Evolutionary conservation across 2,797 vertebrate genomes (phyloP), one percentile per base, ranked within the genome.

Genomic region (Lepidocolaptes lacrymiger): DNA sequence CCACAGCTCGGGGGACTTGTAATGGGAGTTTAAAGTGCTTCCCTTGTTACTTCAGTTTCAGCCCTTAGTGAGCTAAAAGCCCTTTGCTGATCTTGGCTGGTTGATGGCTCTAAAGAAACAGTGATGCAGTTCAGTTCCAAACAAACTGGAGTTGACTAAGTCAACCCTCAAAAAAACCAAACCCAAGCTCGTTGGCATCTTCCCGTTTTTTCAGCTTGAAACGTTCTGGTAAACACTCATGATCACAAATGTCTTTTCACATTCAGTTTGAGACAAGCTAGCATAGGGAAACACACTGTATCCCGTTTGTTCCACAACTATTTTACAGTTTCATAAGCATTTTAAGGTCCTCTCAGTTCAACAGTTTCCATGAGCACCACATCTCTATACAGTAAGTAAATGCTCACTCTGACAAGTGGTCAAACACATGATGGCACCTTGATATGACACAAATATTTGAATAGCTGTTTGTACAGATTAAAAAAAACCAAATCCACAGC

Each of bases 211-310:
- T 27, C 68, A 71, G 43, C 24, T 12, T 19, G 6, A 16, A 13
- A 6, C 0, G 4, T 1, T 41, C 28, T 32, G 7, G 18, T 14
- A 14, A 83, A 34, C 16, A 3, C 12, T n/a, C 32, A 7, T 3
- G 20, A 58, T 18, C 63, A 44, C 39, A 66, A 36, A 26, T 4
- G 11, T 27, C 49, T 46, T 54, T 43, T 27, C 56, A 46, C 18
- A 27, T 12, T 4, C 24, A 63, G 41, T 2, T 19, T 55, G n/a
- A 81, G 73, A 61, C 20, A 34, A 52, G 23, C 0, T 34, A 21
- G 37, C 6, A 3, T 1, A 4, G 19, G 22, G 15, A 76, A 52
- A 34, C 39, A 34, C 0, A 2, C 32, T 24, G 12, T 23, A 39
- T n/a, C 13, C 76, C 56, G 10, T 11, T 44, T 36, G 36, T 10